These are phyloP conservation scores for Collichthys lucidus DNA, from an alignment of 2,113 vertebrate species.

Conservation along the genomic window DNA sequence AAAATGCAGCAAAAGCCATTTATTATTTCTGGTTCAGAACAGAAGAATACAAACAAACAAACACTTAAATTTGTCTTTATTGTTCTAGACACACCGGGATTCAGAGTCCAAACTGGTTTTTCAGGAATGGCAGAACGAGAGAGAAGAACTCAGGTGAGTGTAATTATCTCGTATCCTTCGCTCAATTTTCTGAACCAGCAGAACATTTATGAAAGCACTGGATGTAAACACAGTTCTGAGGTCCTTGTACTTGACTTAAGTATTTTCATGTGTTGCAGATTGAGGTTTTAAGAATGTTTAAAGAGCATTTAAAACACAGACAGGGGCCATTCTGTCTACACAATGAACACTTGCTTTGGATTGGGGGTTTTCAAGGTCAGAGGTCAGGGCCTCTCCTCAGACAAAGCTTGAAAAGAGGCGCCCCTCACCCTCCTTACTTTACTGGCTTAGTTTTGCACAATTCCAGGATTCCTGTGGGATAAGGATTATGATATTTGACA, in stretches of 20 bases:
- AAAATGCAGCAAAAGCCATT: neutral
- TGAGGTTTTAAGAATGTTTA: neutral
- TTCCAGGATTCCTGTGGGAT: no score
- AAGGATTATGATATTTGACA: no score
- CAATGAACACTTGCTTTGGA: neutral
- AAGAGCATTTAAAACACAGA: neutral
- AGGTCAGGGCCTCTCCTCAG: no score
- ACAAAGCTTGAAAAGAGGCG: no score
- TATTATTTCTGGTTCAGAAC: neutral
- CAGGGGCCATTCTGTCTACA: neutral
- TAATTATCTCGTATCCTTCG: neutral
- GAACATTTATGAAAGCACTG: neutral
- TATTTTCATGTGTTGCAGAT: neutral
- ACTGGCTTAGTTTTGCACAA: no score
- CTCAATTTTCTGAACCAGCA: neutral
- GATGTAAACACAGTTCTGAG: neutral
- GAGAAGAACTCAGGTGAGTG: constrained; percentile 87
- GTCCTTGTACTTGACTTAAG: neutral
- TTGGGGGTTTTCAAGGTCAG: no score
- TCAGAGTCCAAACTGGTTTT: constrained; percentile 83
- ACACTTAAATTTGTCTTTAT: neutral
- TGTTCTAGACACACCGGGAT: constrained; percentile 82
- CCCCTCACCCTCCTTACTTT: no score
- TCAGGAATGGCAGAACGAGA: constrained; percentile 87
- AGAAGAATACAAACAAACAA: neutral